Conservation (phyloP, 64 coral and sea anemone species). For the Pachyseris speciosa region DNA sequence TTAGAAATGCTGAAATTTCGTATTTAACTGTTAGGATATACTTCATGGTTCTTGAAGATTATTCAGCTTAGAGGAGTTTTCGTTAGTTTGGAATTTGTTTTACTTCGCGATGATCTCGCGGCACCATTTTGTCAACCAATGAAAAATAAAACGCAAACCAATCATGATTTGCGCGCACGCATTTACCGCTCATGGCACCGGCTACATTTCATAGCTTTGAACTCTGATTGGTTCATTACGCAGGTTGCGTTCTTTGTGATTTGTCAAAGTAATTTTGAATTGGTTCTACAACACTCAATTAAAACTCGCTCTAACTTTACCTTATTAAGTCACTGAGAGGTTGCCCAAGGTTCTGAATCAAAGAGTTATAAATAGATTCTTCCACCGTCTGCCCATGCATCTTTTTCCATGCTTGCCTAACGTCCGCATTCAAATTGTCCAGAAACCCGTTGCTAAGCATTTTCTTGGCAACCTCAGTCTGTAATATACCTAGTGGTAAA, state of each 20-base stretch:
- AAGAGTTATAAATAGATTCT: constrained; percentile 27
- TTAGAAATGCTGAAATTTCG: not conserved
- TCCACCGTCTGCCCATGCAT: constrained; percentile 7
- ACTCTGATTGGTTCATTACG: no score
- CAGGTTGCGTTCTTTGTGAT: no score
- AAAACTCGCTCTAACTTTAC: not conserved
- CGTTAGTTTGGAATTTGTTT: no score
- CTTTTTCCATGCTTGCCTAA: constrained; percentile 22
- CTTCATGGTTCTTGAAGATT: not conserved
- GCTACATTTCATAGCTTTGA: no score
- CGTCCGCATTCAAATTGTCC: not conserved
- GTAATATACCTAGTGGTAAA: not conserved
- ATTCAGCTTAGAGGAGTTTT: no score
- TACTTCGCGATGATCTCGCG: no score
- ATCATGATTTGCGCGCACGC: no score
- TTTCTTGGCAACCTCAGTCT: not conserved
- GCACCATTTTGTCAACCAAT: no score
- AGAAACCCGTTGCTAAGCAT: constrained; percentile 6
- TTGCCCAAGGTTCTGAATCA: constrained; percentile 42
- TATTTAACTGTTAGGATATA: not conserved
- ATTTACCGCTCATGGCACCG: no score
- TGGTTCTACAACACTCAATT: no score
- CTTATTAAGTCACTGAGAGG: constrained; percentile 64
- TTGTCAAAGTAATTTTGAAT: no score
- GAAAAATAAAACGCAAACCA: no score